These are phyloP conservation scores for Rhynchonycteris naso DNA, from an alignment of 2,797 vertebrate species.

Conservation along the genomic window DNA sequence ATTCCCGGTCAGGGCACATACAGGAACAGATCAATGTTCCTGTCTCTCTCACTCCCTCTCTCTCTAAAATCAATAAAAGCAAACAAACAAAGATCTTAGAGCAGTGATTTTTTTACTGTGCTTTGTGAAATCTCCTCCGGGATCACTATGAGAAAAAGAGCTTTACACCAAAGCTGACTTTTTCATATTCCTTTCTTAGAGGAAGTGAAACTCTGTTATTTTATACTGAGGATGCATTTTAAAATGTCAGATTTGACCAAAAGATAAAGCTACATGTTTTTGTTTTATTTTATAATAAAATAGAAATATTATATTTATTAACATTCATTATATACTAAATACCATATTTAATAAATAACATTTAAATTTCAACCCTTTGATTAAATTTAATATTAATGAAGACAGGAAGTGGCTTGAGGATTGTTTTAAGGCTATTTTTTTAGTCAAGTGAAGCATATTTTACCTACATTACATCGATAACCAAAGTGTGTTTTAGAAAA, in stretches of 20 bases:
- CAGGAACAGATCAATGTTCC: no score
- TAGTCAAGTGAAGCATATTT: not conserved
- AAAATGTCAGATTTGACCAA: not conserved
- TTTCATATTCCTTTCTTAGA: not conserved
- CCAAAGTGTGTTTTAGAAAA: constrained; percentile 24
- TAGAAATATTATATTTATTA: not conserved
- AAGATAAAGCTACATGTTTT: not conserved
- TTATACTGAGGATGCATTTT: not conserved
- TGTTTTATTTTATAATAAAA: constrained; percentile 19
- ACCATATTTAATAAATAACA: not conserved
- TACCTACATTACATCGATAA: not conserved
- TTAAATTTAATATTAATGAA: not conserved
- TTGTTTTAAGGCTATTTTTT: constrained; percentile 2
- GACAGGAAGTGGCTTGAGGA: not conserved
- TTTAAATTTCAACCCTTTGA: not conserved
- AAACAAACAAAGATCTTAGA: no score
- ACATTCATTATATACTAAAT: not conserved
- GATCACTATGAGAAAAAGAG: not conserved
- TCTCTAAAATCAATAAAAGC: no score
- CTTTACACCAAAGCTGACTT: not conserved
- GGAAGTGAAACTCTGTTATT: not conserved
- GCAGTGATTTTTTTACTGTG: not conserved
- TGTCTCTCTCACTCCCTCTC: no score
- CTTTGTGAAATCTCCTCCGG: not conserved
- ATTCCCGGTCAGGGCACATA: no score